Evolutionary conservation across 2,888 invertebrate species (phyloP).

Genomic region (Leptura quadrifasciata): DNA sequence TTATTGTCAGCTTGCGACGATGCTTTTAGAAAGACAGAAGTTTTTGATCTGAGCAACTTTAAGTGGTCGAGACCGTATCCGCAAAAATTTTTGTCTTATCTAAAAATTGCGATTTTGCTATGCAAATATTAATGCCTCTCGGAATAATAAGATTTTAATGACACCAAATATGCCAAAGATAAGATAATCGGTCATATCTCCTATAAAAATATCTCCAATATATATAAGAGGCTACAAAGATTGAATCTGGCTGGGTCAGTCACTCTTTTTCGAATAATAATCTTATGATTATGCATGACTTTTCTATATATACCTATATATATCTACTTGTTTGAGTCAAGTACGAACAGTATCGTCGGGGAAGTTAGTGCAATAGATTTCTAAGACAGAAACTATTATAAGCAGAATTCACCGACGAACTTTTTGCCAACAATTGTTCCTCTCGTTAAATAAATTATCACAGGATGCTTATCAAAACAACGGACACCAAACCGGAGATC

Average conservation of each 20-base stretch:
- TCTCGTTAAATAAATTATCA: neutral
- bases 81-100: too few relatives aligned
- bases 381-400: neutral
- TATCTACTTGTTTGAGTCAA: neutral
- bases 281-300: neutral
- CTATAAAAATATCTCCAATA: neutral
- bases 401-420: neutral
- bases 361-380: neutral
- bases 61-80: too few relatives aligned
- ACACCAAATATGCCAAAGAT: neutral
- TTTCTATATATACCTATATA: too few relatives aligned
- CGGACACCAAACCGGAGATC: neutral
- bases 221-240: neutral
- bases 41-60: too few relatives aligned
- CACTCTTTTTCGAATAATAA: neutral
- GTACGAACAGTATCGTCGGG: neutral
- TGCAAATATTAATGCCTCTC: too few relatives aligned
- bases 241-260: neutral
- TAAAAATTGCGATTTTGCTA: too few relatives aligned
- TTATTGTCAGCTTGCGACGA: too few relatives aligned
- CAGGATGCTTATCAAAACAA: neutral
- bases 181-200: conserved; percentile 2
- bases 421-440: neutral
- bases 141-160: neutral
- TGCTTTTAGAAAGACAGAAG: too few relatives aligned